Base-by-base conservation (phyloP, 2,797 vertebrate species). In the Etheostoma perlongum region DNA sequence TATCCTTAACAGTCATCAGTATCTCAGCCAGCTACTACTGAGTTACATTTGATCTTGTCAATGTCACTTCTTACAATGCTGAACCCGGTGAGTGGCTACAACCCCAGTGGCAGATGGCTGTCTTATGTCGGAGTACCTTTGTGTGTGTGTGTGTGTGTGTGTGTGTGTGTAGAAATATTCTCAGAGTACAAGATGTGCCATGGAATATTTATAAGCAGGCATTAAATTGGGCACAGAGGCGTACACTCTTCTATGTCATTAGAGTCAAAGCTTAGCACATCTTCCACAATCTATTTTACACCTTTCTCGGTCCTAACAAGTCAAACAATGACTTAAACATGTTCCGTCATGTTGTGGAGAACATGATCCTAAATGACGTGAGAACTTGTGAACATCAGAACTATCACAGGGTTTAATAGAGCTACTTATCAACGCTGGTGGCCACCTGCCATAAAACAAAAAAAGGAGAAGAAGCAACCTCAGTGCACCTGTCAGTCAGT, bases 31-130 rank as follows among this genome's bases (percentile, higher is more conserved):
- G 85, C 54, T 81, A 82, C 74, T 57, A 42, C 55, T 58, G 47
- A 86, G 69, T 90, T 85, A 83, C 70, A 78, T 82, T 78, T 83
- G 76, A 86, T 89, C 88, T 76, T 82, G 72, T 90, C 86, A 91
- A 92, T 91, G 87, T 89, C 87, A 81, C 78, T 87, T 3, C 25
- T 76, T 58, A 49, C 81, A 36, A 67, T 78, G 72, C 72, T 70
- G 18, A 40, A 11, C 11, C 5, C 8, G 14, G 58, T 30, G 70
- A 85, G 73, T 46, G 58, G 61, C 66, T 71, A 5, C 60, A 82
- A 76, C 58, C 67, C 44, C 69, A 27, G 62, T 78, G 75, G 59
- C 76, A 80, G 66, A 6, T 49, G 62, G 48, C 63, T 81, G 72
- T 81, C 74, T 76, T 55, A 68, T 62, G 63, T 69, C 16, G 3